Evolutionary conservation across 2,888 invertebrate species (phyloP).

Genomic region (Meteorus cinctellus): DNA sequence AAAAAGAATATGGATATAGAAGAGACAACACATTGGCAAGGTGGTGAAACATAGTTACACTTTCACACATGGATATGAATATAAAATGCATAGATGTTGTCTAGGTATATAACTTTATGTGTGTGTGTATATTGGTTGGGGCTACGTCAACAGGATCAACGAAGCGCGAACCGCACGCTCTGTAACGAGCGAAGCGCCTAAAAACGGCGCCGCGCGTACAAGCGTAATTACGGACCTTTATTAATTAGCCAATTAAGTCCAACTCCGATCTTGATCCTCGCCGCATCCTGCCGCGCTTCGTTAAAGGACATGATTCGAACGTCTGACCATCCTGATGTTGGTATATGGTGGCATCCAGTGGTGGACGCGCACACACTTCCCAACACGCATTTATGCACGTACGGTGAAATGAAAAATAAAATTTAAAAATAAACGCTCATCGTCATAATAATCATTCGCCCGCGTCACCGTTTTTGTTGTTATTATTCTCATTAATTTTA

Average conservation of each 20-base stretch:
- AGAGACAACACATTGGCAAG: background rate
- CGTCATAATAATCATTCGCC: background rate
- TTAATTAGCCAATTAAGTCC: conserved; percentile 70
- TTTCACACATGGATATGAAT: background rate
- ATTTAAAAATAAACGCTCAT: too few species aligned
- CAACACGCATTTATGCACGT: conserved; percentile 14
- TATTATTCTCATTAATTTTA: conserved; percentile 13
- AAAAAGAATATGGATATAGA: background rate
- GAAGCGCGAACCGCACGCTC: conserved; percentile 52
- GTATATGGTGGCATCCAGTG: background rate
- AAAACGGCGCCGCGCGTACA: conserved; percentile 57
- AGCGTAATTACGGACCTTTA: conserved; percentile 66
- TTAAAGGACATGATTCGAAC: conserved; percentile 66
- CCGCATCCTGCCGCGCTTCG: conserved; percentile 65
- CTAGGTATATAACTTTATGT: background rate
- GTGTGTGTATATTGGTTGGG: background rate
- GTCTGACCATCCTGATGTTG: conserved; percentile 45
- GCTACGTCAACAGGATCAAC: conserved; percentile 46
- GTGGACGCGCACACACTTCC: background rate
- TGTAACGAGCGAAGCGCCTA: conserved; percentile 54
- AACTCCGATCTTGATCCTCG: conserved; percentile 64
- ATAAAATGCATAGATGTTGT: background rate
- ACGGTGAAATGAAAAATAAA: background rate
- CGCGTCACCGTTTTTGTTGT: background rate
- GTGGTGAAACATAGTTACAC: background rate